Conservation (phyloP, 2,797 vertebrate genomes). For the Sebastes miniatus region DNA sequence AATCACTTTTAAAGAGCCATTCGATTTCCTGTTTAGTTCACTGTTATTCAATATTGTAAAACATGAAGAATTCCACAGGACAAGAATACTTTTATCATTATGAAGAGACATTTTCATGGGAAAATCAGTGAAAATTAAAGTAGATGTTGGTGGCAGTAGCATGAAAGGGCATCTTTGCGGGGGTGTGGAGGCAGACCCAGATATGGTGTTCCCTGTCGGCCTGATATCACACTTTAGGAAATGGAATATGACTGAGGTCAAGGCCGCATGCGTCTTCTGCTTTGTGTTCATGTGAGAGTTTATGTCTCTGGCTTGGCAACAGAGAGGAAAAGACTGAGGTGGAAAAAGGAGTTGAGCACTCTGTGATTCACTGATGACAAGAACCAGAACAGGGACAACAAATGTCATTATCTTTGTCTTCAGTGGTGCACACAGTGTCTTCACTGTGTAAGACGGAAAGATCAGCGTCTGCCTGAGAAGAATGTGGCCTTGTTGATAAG, state of each 20-base stretch:
- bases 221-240: conserved; percentile 85
- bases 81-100: neutral
- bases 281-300: conserved; percentile 1
- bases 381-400: conserved; percentile 24
- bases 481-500: conserved; percentile 74
- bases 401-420: conserved; percentile 36
- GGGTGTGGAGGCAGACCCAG: conserved; percentile 64
- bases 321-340: conserved; percentile 26
- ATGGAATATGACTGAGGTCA: conserved; percentile 79
- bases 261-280: conserved; percentile 80
- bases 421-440: conserved; percentile 43
- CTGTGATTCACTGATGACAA: conserved; percentile 53
- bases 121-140: neutral
- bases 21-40: neutral
- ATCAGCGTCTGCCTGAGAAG: conserved; percentile 50
- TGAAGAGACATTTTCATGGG: neutral
- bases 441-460: conserved; percentile 27
- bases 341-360: conserved; percentile 68
- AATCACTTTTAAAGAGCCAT: neutral
- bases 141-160: neutral
- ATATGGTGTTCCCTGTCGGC: conserved; percentile 82
- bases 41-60: neutral
- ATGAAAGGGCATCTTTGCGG: conserved; percentile 43
- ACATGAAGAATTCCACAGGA: neutral
- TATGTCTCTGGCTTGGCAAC: conserved; percentile 44